A percentile compares a stretch with the other conserved stretches of the same genome.
These are phyloP conservation scores for Tetrapedia diversipes DNA, from an alignment of 2,888 invertebrate genomes.

Conservation along the genomic window DNA sequence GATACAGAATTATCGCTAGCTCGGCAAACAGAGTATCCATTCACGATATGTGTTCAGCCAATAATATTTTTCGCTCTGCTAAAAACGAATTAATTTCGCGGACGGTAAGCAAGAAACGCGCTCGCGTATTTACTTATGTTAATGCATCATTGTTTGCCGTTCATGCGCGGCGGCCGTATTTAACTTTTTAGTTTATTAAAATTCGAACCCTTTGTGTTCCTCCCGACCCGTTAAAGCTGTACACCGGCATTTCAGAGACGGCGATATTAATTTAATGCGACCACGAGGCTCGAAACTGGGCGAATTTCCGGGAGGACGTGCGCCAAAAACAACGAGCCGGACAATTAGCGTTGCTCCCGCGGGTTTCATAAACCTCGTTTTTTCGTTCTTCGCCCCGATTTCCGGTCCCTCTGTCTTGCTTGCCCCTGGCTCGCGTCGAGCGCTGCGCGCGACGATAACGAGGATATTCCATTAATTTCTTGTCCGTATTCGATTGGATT, in stretches of 20 bases:
- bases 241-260: conserved; percentile 27
- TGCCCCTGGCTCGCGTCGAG: conserved; percentile 49
- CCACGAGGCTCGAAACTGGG: conserved; percentile 21
- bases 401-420: conserved; percentile 12
- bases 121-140: conserved; percentile 15
- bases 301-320: conserved; percentile 26
- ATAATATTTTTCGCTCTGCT: conserved; percentile 10
- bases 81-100: conserved; percentile 31
- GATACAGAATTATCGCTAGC: not conserved
- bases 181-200: conserved; percentile 34
- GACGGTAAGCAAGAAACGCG: not conserved
- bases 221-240: not conserved
- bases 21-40: not conserved
- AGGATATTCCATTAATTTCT: conserved; percentile 63
- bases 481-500: conserved; percentile 52
- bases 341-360: conserved; percentile 54
- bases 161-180: not conserved
- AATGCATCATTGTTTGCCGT: conserved; percentile 6
- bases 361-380: conserved; percentile 55
- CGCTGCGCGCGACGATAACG: conserved; percentile 50
- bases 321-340: conserved; percentile 48
- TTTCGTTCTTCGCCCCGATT: conserved; percentile 37
- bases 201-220: conserved; percentile 27
- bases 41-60: not conserved
- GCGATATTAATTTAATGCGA: conserved; percentile 54